Evolutionary conservation across 2,113 vertebrate genomes (phyloP).

Genomic region (Paratilapia polleni): DNA sequence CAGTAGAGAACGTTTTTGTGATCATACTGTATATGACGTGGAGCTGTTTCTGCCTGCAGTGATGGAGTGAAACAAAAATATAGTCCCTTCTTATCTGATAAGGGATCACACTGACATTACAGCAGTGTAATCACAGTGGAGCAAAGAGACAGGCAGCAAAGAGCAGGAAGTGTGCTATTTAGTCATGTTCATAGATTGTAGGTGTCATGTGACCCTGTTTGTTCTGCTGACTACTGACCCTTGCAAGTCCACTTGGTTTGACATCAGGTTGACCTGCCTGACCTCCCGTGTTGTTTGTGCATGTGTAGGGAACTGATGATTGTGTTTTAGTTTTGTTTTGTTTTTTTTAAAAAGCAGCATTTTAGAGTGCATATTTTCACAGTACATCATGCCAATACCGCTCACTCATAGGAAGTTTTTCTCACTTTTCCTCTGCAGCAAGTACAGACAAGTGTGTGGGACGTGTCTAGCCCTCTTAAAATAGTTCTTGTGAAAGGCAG

Average conservation of each 20-base stretch:
- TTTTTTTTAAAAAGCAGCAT: not conserved
- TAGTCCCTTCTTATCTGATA: not conserved
- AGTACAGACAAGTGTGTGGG: conserved; percentile 88
- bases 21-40: not conserved
- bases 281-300: conserved; percentile 33
- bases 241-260: conserved; percentile 63
- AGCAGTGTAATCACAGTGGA: not conserved
- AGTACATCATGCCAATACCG: not conserved
- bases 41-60: conserved; percentile 6
- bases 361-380: conserved; percentile 22
- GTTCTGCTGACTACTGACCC: conserved; percentile 68
- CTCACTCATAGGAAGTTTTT: conserved; percentile 25
- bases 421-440: conserved; percentile 67
- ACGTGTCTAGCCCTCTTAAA: conserved; percentile 86
- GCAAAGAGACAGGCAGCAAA: conserved; percentile 15
- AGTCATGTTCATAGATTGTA: conserved; percentile 55
- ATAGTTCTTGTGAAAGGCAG: conserved; percentile 89
- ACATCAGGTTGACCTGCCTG: conserved; percentile 58
- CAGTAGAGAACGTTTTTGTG: not conserved
- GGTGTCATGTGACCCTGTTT: conserved; percentile 70
- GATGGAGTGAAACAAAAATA: not conserved
- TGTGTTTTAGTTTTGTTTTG: not conserved
- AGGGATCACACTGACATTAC: not conserved
- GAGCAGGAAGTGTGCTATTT: conserved; percentile 69
- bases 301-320: not conserved